phyloP scores from a whole-genome alignment of 2,113 vertebrate species.

The Laticauda colubrina region DNA sequence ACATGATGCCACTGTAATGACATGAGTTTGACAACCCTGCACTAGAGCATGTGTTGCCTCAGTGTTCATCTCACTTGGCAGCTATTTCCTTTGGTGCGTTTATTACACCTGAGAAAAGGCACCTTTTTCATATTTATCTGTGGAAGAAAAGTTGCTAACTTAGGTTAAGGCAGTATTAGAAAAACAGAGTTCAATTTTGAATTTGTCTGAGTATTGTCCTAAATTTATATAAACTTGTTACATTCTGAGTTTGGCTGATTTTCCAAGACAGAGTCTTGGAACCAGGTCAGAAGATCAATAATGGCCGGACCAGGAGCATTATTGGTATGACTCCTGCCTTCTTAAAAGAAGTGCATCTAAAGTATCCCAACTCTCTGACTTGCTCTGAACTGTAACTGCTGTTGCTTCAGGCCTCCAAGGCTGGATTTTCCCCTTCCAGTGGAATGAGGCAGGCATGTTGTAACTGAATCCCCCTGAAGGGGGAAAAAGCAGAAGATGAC shows the following conservation, averaged over 20 bases:
- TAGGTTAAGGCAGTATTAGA: not conserved
- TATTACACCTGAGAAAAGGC: not conserved
- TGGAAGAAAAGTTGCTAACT: not conserved
- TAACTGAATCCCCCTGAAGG: not conserved
- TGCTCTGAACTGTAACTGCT: not conserved
- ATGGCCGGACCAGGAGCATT: not conserved
- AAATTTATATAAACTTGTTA: not conserved
- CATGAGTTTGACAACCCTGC: no score
- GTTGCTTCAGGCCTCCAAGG: not conserved
- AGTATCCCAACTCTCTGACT: not conserved
- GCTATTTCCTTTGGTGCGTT: not conserved
- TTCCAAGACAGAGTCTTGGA: not conserved
- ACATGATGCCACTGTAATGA: no score
- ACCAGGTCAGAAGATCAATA: not conserved
- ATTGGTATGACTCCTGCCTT: not conserved
- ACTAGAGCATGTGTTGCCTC: not conserved
- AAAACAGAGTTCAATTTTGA: not conserved
- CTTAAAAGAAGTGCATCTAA: not conserved
- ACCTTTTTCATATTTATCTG: not conserved
- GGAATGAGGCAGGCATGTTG: conserved; percentile 12
- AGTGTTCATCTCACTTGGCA: not conserved
- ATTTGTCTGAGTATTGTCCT: not conserved
- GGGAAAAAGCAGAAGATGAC: not conserved
- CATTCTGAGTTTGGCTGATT: no score
- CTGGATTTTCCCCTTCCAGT: not conserved